Conservation (phyloP, 2,113 vertebrate genomes). For the Xyrauchen texanus region DNA sequence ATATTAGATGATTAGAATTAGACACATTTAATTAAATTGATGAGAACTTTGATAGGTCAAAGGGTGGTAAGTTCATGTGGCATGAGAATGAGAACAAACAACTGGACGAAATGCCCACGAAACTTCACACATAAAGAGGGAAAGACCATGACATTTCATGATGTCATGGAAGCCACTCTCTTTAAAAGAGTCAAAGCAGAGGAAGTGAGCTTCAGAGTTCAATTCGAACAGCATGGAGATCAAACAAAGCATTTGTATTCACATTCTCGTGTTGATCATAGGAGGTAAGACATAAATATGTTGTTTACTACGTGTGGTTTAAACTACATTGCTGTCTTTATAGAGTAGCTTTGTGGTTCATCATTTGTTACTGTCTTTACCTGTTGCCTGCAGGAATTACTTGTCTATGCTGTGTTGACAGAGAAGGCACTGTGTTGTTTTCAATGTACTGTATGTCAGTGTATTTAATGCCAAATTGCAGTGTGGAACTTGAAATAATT, state of each 20-base stretch:
- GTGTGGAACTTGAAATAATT: no score
- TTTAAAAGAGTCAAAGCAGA: conserved; percentile 59
- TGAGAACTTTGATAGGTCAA: conserved; percentile 15
- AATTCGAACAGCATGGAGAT: conserved; percentile 52
- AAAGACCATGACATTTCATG: conserved; percentile 63
- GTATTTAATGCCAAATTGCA: background rate
- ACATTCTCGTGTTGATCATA: conserved; percentile 56
- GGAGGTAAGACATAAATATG: conserved; percentile 62
- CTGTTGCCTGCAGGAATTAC: background rate
- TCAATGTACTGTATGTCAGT: background rate
- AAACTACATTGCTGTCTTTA: conserved; percentile 13
- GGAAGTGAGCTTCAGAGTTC: conserved; percentile 63
- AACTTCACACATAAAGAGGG: conserved; percentile 49
- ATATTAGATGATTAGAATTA: no score
- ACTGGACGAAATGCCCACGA: conserved; percentile 39
- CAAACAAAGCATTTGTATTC: conserved; percentile 58
- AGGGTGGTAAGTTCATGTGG: background rate
- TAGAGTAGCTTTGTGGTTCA: background rate
- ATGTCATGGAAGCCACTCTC: conserved; percentile 70
- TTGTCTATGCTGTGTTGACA: background rate
- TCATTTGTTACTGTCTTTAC: background rate
- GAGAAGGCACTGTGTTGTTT: background rate
- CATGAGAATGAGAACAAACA: conserved; percentile 20
- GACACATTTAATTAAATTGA: no score
- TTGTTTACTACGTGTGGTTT: background rate